Base-by-base conservation (phyloP, 2,888 invertebrate genomes). In the Hirtodrosophila cameraria region DNA sequence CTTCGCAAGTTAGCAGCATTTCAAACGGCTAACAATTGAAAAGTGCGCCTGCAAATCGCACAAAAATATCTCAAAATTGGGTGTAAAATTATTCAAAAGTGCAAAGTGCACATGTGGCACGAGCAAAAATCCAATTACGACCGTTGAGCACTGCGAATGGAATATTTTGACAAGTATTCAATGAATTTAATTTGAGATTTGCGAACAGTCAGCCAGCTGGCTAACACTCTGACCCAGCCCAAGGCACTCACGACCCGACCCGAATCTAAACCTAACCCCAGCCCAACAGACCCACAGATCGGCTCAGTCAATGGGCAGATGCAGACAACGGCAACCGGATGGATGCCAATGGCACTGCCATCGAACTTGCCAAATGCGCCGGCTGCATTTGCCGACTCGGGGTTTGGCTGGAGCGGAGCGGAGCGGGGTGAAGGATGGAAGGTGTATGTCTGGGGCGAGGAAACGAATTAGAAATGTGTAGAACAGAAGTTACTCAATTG, bases 131-230 rank as follows among this genome's bases (percentile, higher is more conserved):
- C 75, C 82, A 82, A 82, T 86, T 82, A 82, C 86, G 62, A 43
- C 18, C 62, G 38, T 64, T 39, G 60, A 70, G 28, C 48, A 12
- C 49, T 41, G 42, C 50, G 38, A 72, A 72, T 80, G 43, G 73
- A 69, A 86, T 77, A 82, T 82, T 82, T 86, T 86, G 82, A 83
- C 82, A 83, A 83, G 71, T 75, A 83, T 83, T 83, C 82, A 86
- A 83, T 83, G 86, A 83, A 83, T 83, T 86, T 84, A 81, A 84
- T 86, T 80, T 58, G 68, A 84, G 81, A 82, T 84, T 86, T 82
- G 78, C 75, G 41, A 68, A 41, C 49, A 65, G 54, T 57, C 63
- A 54, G 50, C 11, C 64, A 69, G 49, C 49, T 55, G 62, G 39
- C 63, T 50, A 39, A 49, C 65, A 41, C 57, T 57, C 43, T 57